Conservation (phyloP, 1,140 invertebrate species). For the Zaprionus ornatus region DNA sequence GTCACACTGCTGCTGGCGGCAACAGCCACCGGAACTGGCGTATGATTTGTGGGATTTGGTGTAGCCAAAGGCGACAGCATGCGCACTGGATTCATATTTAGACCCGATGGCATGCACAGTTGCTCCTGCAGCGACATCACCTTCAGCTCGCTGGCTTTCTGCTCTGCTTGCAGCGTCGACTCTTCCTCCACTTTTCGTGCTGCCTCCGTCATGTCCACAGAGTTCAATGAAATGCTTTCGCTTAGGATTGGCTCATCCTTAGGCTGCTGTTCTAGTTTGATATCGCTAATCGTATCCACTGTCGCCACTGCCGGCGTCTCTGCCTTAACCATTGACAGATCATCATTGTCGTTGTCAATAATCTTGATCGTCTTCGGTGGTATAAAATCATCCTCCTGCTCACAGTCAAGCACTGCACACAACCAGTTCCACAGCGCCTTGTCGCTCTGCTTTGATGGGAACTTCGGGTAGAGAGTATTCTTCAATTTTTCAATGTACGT, state of each 20-base stretch:
- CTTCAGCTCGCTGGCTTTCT: slow-evolving; percentile 76
- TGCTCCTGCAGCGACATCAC: slow-evolving; percentile 82
- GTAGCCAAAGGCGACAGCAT: slow-evolving; percentile 76
- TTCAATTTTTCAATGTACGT: slow-evolving; percentile 93
- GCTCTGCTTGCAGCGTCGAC: slow-evolving; percentile 57
- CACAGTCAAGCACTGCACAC: slow-evolving; percentile 76
- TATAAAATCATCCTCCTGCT: slow-evolving; percentile 80
- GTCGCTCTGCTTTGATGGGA: slow-evolving; percentile 88
- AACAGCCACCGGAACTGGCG: slow-evolving; percentile 21
- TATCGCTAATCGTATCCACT: slow-evolving; percentile 32
- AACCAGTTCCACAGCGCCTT: slow-evolving; percentile 87
- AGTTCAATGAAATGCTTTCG: slow-evolving; percentile 28
- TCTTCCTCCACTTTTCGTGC: slow-evolving; percentile 65
- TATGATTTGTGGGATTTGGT: slow-evolving; percentile 67
- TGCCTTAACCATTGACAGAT: slow-evolving; percentile 50
- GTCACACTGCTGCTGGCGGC: slow-evolving; percentile 42
- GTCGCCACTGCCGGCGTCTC: slow-evolving; percentile 27
- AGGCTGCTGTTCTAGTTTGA: slow-evolving; percentile 50
- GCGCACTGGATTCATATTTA: slow-evolving; percentile 83
- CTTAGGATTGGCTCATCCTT: slow-evolving; percentile 54
- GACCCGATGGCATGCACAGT: slow-evolving; percentile 79
- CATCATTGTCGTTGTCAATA: slow-evolving; percentile 67
- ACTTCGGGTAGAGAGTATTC: slow-evolving; percentile 87
- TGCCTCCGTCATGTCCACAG: slow-evolving; percentile 50
- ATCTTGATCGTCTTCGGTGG: slow-evolving; percentile 80